A percentile compares a stretch with the other conserved stretches of the same genome.
Conservation (phyloP, 2,797 vertebrate species). For the Dallia pectoralis region DNA sequence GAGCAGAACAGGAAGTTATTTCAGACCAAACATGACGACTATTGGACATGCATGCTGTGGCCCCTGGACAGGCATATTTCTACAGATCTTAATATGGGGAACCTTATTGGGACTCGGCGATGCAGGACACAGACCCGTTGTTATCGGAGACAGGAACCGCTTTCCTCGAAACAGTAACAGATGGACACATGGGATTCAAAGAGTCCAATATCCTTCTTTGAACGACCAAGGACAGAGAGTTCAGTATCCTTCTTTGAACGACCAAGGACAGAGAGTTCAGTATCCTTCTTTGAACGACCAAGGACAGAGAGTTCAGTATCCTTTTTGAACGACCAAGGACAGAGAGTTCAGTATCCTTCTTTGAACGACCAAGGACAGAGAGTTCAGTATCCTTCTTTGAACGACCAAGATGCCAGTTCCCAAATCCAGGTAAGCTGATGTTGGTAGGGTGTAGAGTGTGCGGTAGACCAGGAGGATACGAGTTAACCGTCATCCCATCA, state of each 20-base stretch:
- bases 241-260: slow-evolving; percentile 15
- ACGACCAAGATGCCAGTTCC: slow-evolving; percentile 41
- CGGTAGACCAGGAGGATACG: slow-evolving; percentile 6
- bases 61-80: slow-evolving; percentile 31
- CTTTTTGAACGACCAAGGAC: slow-evolving; percentile 53
- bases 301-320: slow-evolving; percentile 44
- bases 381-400: slow-evolving; percentile 46
- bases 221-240: slow-evolving; percentile 43
- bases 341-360: slow-evolving; percentile 40
- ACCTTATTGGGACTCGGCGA: slow-evolving; percentile 70
- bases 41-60: slow-evolving; percentile 41
- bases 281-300: slow-evolving; percentile 59
- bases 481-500: slow-evolving; percentile 3
- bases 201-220: slow-evolving; percentile 40
- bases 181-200: slow-evolving; percentile 19
- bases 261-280: slow-evolving; percentile 40
- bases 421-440: slow-evolving; percentile 63
- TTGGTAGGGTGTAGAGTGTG: background rate
- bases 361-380: slow-evolving; percentile 46
- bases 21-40: slow-evolving; percentile 60
- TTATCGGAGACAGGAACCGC: slow-evolving; percentile 49
- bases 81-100: slow-evolving; percentile 69
- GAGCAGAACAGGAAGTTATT: slow-evolving; percentile 50
- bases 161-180: slow-evolving; percentile 26
- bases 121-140: slow-evolving; percentile 61